Base-by-base conservation (phyloP, 2,797 vertebrate species). In the Parauchenoglanis ngamensis region DNA sequence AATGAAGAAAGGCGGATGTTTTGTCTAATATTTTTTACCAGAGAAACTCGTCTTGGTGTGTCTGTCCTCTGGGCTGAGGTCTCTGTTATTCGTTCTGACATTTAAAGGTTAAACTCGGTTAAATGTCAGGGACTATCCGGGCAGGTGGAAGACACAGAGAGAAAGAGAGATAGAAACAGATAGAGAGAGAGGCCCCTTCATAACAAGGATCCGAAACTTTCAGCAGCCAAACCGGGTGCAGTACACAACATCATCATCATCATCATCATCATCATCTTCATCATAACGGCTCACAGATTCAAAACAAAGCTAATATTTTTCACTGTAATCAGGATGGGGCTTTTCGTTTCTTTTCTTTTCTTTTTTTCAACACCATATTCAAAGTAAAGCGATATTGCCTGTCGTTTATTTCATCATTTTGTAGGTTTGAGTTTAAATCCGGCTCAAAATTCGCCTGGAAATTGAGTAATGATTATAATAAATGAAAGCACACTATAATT, bases 91-190 rank as follows among this genome's bases (percentile, higher is more conserved):
- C 90, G 94, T 94, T 94, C 90, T 96, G 95, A 95, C 95, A 95
- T 96, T 96, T 95, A 94, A 93, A 95, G 94, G 94, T 93, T 93
- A 93, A 94, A 94, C 86, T 77, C 89, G 90, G 89, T 93, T 80
- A 96, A 96, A 95, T 95, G 95, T 95, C 94, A 96, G 75, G 88
- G 84, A 93, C 92, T 93, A 94, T 94, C 93, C 89, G 93, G 92
- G 65, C 92, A 92, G 92, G 92, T 93, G 90, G 92, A 91, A 85
- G 76, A 86, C 25, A 88, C 7, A 84, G 46, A 85, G 28, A 73
- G 23, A 85, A 23, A 87, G 61, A 84, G 92, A 63, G 52, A 84
- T 15, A 85, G 28, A 70, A 7, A 76, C 12, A 77, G 49, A 82
- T 4, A 72, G 46, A 82, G 6, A 83, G 44, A 89, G 83, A 89